These are phyloP conservation scores for Nibea coibor DNA, from an alignment of 2,113 vertebrate species.

Conservation along the genomic window DNA sequence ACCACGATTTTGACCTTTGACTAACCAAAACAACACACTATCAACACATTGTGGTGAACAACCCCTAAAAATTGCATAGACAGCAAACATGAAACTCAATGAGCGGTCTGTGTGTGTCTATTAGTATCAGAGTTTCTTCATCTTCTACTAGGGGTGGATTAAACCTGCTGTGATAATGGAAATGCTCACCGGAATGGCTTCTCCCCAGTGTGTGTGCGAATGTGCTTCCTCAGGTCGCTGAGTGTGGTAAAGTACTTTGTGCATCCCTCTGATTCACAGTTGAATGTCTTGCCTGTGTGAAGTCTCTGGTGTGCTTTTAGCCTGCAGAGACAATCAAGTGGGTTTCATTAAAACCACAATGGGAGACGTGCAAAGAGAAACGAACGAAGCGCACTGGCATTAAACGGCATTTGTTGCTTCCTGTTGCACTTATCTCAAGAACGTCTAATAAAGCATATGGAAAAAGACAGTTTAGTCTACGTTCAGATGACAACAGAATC, in stretches of 20 bases:
- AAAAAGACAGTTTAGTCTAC: background rate
- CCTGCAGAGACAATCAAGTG: constrained; percentile 80
- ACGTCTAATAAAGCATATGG: background rate
- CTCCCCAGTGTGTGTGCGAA: constrained; percentile 98
- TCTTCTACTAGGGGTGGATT: constrained; percentile 11
- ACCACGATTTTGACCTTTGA: background rate
- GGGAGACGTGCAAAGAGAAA: constrained; percentile 6
- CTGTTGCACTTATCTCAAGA: background rate
- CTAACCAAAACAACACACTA: background rate
- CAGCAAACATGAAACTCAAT: constrained; percentile 1
- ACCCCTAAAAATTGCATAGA: background rate
- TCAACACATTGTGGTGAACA: background rate
- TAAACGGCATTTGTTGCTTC: background rate
- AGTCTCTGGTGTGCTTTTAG: constrained; percentile 99
- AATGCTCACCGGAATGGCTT: constrained; percentile 94
- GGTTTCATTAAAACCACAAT: constrained; percentile 35
- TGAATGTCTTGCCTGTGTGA: constrained; percentile 99
- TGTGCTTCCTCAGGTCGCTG: constrained; percentile 99
- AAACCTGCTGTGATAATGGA: background rate
- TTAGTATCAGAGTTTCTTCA: constrained; percentile 1
- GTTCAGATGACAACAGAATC: background rate
- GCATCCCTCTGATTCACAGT: constrained; percentile 99
- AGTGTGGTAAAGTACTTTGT: constrained; percentile 99
- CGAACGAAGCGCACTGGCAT: background rate
- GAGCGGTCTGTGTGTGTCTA: background rate